Percentiles rank a stretch among this genome's conserved stretches.
phyloP scores from a whole-genome alignment of 2,113 vertebrate species.

The Halcyon malimbica region DNA sequence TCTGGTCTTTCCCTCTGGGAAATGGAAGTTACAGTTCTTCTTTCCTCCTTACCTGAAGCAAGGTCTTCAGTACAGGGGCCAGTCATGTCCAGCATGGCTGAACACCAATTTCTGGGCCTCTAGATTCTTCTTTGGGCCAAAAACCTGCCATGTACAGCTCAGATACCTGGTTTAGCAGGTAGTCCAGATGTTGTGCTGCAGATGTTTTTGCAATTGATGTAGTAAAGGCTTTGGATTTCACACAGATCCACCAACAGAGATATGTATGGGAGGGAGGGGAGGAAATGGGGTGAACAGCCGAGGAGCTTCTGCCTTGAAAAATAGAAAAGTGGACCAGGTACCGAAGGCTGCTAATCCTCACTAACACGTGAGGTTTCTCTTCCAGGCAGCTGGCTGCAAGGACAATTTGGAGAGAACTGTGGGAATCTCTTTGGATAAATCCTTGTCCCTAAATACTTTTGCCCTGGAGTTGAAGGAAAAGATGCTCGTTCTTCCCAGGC shows the following conservation, averaged over 20 bases:
- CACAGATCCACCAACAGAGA: not conserved
- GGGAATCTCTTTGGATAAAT: not conserved
- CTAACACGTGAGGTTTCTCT: not conserved
- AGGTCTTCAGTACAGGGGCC: not conserved
- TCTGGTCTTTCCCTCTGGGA: not conserved
- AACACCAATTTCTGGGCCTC: not conserved
- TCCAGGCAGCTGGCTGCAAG: not conserved
- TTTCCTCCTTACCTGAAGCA: not conserved
- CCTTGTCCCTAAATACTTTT: conserved; percentile 26
- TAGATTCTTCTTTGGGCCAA: not conserved
- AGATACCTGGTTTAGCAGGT: not conserved
- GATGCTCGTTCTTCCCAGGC: not conserved
- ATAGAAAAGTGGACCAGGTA: not conserved
- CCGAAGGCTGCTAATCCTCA: not conserved
- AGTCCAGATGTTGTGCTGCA: not conserved
- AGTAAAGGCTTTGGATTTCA: not conserved
- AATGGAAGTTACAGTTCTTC: not conserved
- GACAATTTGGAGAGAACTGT: not conserved
- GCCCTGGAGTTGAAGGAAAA: not conserved
- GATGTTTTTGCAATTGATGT: not conserved
- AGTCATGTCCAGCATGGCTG: not conserved
- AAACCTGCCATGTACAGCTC: not conserved
- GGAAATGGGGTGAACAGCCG: not conserved
- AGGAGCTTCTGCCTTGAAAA: not conserved
- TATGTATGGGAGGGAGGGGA: not conserved